A percentile compares a stretch with the other conserved stretches of the same genome.
Evolutionary conservation across 2,797 vertebrate species (phyloP).

Genomic region (Cuniculus paca): DNA sequence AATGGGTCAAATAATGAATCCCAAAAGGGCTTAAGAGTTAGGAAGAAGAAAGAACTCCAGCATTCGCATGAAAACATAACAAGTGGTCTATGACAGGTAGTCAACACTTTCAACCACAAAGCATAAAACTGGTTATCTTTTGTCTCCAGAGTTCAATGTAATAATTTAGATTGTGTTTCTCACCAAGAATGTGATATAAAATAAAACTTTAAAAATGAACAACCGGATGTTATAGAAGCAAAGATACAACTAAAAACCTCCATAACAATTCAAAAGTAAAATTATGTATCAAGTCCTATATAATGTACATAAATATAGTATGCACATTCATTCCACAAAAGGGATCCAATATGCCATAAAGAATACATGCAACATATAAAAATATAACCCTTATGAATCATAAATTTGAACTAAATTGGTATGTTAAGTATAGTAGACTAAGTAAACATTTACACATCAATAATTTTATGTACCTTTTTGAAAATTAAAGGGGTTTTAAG

Average conservation of each 20-base stretch:
- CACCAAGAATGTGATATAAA: slow-evolving; percentile 37
- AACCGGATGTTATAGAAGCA: slow-evolving; percentile 19
- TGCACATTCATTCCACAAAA: slow-evolving; percentile 41
- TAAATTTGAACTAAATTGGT: slow-evolving; percentile 54
- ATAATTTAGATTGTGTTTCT: slow-evolving; percentile 25
- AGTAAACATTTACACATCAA: slow-evolving; percentile 63
- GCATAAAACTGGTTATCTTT: slow-evolving; percentile 25
- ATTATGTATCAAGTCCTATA: slow-evolving; percentile 39
- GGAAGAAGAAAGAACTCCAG: neutral
- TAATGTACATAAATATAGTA: slow-evolving; percentile 45
- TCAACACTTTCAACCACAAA: slow-evolving; percentile 13
- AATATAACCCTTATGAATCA: slow-evolving; percentile 27
- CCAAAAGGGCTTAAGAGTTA: neutral
- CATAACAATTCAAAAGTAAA: slow-evolving; percentile 60
- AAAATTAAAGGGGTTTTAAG: slow-evolving; percentile 35
- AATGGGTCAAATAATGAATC: neutral
- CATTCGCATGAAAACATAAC: neutral
- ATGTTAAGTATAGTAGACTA: slow-evolving; percentile 55
- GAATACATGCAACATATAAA: slow-evolving; percentile 45
- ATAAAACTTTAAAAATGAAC: slow-evolving; percentile 29
- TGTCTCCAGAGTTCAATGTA: neutral
- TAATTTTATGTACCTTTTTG: slow-evolving; percentile 10
- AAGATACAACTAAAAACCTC: neutral
- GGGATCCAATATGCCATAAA: slow-evolving; percentile 1
- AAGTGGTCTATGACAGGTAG: neutral